Base-by-base conservation (phyloP, 2,113 vertebrate species). In the Otis tarda region DNA sequence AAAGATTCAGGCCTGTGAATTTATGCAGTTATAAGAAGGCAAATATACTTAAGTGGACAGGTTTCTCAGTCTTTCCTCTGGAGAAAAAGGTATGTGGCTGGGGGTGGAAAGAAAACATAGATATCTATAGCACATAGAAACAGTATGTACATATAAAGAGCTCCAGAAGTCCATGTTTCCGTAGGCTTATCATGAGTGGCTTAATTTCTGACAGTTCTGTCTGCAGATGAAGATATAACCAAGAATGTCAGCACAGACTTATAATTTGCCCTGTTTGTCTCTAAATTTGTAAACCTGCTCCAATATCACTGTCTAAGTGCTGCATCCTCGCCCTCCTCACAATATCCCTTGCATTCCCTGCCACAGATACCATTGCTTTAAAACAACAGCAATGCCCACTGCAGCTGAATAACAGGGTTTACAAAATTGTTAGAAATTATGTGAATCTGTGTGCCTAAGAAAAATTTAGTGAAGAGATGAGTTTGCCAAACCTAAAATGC, bases 281-380 rank as follows among this genome's bases (percentile, higher is more conserved):
- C 35, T 64, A 61, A 65, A 65, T n/a, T 41, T 49, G 5, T 53
- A 82, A 94, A 53, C 6, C 9, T 85, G 6, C 6, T 73, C 7
- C 15, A 39, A 17, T n/a, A 39, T 61, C 39, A 30, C 9, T 24
- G 3, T 14, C 43, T 53, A 61, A 65, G 14, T 30, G 20, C 12
- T 57, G 19, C 9, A 16, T 8, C 13, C 2, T 23, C 1, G 0
- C 8, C 10, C 5, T 74, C 20, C 6, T 4, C 7, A 13, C 47
- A 63, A 5, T 4, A 43, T 24, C 2, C 5, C 3, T 57, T 57
- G 17, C 2, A 1, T n/a, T 80, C 4, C 23, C 12, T 49, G 10
- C 3, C 9, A 55, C 63, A 64, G 25, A 17, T 27, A 61, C 4
- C 6, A 27, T 25, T 23, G 37, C 8, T 87, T 91, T 37, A 80